Conservation (phyloP, 2,888 invertebrate genomes). For the Drosophila suboccidentalis region DNA sequence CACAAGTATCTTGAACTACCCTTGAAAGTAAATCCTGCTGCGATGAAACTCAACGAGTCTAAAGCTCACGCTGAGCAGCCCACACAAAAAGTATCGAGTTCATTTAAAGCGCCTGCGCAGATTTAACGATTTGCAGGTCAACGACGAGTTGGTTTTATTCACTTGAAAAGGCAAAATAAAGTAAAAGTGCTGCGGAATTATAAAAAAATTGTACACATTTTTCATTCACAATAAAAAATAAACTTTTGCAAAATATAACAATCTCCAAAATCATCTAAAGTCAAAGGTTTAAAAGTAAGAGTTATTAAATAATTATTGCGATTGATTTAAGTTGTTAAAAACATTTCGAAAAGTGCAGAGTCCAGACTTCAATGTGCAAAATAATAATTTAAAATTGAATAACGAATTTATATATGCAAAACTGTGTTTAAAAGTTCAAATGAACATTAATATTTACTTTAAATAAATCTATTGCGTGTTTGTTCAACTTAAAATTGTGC, state of each 20-base stretch:
- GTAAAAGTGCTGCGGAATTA: constrained; percentile 51
- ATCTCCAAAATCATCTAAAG: neutral
- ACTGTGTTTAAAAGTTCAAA: neutral
- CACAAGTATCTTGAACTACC: constrained; percentile 56
- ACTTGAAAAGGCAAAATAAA: constrained; percentile 62
- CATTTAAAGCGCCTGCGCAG: constrained; percentile 60
- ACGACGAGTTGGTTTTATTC: constrained; percentile 46
- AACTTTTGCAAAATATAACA: constrained; percentile 1
- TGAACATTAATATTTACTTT: neutral
- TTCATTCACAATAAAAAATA: neutral
- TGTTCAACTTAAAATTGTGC: neutral
- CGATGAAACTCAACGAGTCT: neutral
- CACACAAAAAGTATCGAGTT: constrained; percentile 49
- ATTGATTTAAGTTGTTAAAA: neutral
- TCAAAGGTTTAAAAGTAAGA: constrained; percentile 10
- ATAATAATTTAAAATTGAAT: neutral
- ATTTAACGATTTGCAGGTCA: constrained; percentile 73
- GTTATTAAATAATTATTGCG: neutral
- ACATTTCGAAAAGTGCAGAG: neutral
- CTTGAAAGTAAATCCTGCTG: constrained; percentile 9
- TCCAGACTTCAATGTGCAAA: neutral
- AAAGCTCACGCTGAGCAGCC: constrained; percentile 39
- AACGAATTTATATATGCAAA: neutral
- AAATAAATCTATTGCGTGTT: neutral
- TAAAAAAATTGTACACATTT: constrained; percentile 48